Base-by-base conservation (phyloP, 2,888 invertebrate species). In the Leptinotarsa juncta region DNA sequence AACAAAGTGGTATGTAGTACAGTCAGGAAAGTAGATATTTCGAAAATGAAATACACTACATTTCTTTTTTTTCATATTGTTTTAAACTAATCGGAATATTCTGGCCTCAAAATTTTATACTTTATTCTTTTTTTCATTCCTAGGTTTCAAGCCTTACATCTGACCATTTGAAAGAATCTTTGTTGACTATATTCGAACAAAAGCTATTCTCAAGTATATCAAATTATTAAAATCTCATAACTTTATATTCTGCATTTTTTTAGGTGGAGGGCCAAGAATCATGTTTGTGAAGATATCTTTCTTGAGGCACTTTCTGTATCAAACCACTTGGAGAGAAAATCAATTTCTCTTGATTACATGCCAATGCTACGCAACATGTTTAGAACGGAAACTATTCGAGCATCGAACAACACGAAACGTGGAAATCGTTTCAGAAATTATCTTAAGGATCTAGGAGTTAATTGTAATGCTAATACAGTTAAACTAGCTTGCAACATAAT, bases 361-460 rank as follows among this genome's bases (percentile, higher is more conserved):
- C 90, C 95, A 0, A 85, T 89, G 1, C 89, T 95, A 78, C 90
- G 95, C 50, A 87, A 90, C 18, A 93, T 96, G 72, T 93, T 94
- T 79, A 90, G 94, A 78, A 89, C 91, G 60, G 95, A 96, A 84
- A 90, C 90, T 80, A 82, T 82, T 16, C 91, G 93, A 82, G 89
- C 90, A 50, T 90, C 90, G 66, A 86, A 83, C 42, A 92, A 90
- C 81, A 88, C 85, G 1, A 94, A 94, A 84, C 90, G 95, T 76
- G 91, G 93, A 77, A 94, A 93, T 83, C 90, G 95, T 72, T 95
- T 94, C 87, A 94, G 93, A 87, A 94, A 94, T 86, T 95, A 95
- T 87, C 89, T 95, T 65, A 81, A 74, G 71, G 80, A 78, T 77
- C 74, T 82, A 53, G 73, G 73, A 23, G 65, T 77, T 62, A 76